Percentiles rank a stretch among this genome's conserved stretches.
phyloP scores from a whole-genome alignment of 2,888 invertebrate genomes.

The Athalia rosae region DNA sequence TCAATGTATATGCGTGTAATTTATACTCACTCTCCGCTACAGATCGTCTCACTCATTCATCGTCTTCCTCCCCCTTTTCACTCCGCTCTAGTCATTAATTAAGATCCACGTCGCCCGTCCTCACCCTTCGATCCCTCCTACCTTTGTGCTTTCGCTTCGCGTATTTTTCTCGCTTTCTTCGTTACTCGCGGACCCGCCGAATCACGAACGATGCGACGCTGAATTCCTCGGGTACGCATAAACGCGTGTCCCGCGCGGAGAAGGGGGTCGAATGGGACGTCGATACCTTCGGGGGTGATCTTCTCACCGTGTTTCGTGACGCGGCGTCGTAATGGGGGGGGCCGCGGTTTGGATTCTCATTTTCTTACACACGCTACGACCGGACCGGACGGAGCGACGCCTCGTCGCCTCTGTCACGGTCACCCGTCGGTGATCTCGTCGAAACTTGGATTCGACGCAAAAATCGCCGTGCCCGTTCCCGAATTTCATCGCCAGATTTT shows the following conservation, averaged over 20 bases:
- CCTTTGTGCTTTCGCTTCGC: slow-evolving; percentile 41
- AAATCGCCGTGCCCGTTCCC: slow-evolving; percentile 1
- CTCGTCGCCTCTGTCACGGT: slow-evolving; percentile 49
- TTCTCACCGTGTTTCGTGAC: slow-evolving; percentile 52
- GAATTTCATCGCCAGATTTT: not conserved
- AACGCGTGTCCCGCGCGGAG: not conserved
- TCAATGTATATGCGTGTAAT: no score
- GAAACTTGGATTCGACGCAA: slow-evolving; percentile 15
- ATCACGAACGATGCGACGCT: not conserved
- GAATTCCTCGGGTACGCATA: slow-evolving; percentile 5
- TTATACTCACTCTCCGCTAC: not conserved
- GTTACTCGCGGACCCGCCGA: slow-evolving; percentile 19
- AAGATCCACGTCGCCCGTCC: slow-evolving; percentile 25
- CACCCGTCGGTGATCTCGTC: slow-evolving; percentile 42
- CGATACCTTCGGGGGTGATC: slow-evolving; percentile 53
- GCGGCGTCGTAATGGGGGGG: slow-evolving; percentile 43
- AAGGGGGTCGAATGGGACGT: slow-evolving; percentile 42
- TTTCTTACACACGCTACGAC: slow-evolving; percentile 50
- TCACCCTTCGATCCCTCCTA: slow-evolving; percentile 16
- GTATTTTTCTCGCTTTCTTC: slow-evolving; percentile 40
- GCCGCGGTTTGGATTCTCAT: slow-evolving; percentile 53
- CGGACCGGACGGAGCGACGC: slow-evolving; percentile 52
- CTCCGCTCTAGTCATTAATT: slow-evolving; percentile 4
- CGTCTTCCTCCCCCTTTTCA: not conserved
- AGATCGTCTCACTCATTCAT: slow-evolving; percentile 33